Evolutionary conservation across 1,140 invertebrate genomes (phyloP).

Genomic region (Sipha flava): DNA sequence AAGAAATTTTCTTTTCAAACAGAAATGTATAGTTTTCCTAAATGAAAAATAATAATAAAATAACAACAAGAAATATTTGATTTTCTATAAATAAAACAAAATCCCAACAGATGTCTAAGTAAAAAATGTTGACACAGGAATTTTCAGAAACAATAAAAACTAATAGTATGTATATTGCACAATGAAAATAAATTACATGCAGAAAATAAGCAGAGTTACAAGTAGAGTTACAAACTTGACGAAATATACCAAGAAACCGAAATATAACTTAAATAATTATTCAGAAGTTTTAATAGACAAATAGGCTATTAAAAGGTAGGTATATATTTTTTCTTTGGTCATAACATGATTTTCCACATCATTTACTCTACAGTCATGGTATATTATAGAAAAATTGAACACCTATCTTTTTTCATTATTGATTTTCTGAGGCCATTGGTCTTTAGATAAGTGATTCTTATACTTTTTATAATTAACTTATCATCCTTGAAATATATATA

Average conservation of each 20-base stretch:
- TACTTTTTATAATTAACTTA: not conserved
- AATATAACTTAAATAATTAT: not conserved
- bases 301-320: not conserved
- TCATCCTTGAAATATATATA: not conserved
- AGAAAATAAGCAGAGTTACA: not conserved
- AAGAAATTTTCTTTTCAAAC: too few species aligned
- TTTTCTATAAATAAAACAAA: not conserved
- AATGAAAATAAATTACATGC: not conserved
- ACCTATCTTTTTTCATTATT: not conserved
- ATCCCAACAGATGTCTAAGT: not conserved
- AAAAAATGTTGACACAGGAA: not conserved
- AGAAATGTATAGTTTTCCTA: not conserved
- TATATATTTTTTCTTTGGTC: not conserved
- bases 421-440: not conserved
- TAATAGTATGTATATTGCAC: not conserved
- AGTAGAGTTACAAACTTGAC: not conserved
- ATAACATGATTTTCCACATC: not conserved
- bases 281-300: not conserved
- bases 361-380: not conserved
- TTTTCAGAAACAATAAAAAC: not conserved
- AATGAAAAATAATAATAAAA: not conserved
- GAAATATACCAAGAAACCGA: not conserved
- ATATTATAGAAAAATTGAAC: not conserved
- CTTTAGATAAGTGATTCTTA: not conserved
- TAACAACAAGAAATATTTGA: not conserved